These are phyloP conservation scores for Camponotus fellah DNA, from an alignment of 2,888 invertebrate genomes.

Conservation along the genomic window DNA sequence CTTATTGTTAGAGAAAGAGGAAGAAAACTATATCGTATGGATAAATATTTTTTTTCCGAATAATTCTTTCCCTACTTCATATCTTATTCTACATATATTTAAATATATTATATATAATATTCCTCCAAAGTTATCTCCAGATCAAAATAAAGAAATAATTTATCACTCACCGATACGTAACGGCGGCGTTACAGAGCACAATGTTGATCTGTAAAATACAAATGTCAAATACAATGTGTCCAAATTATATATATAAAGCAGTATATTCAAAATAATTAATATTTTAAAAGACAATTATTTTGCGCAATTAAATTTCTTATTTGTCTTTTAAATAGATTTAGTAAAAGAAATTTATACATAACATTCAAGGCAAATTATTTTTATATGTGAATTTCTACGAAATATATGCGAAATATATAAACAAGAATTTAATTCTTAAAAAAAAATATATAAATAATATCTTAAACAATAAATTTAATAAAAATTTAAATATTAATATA, in stretches of 20 bases:
- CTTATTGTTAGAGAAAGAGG: no score
- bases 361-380: neutral
- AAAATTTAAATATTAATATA: neutral
- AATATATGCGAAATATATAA: neutral
- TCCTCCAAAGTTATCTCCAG: neutral
- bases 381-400: neutral
- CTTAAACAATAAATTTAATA: neutral
- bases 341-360: neutral
- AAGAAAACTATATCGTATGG: no score
- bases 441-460: neutral
- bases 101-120: neutral
- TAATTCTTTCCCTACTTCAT: no score
- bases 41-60: no score
- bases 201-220: constrained; percentile 5
- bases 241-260: neutral
- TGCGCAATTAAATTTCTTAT: neutral
- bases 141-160: neutral
- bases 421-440: neutral
- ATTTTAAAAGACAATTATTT: neutral
- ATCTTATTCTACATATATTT: neutral
- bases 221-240: neutral
- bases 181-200: neutral
- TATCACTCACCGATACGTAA: neutral
- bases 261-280: neutral
- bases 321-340: neutral